These are phyloP conservation scores for Gobio occitaniae DNA, from an alignment of 2,797 vertebrate species.

Conservation along the genomic window DNA sequence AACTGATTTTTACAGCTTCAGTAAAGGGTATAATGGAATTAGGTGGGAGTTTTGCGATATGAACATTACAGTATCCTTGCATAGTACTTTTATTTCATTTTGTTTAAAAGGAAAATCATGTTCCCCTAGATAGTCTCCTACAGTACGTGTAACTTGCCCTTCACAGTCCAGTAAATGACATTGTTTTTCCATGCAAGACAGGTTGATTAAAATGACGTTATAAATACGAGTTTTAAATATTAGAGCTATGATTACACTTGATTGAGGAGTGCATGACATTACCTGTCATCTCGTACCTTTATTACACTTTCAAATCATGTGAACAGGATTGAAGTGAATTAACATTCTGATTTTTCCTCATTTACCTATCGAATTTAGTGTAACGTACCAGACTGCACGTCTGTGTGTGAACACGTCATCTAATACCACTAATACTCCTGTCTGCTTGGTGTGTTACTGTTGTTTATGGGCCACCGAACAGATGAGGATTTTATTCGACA, in stretches of 20 bases:
- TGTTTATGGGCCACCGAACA: slow-evolving; percentile 33
- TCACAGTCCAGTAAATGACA: slow-evolving; percentile 22
- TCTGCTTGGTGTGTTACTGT: slow-evolving; percentile 10
- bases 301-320: not conserved
- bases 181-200: slow-evolving; percentile 32
- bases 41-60: not conserved
- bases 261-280: not conserved
- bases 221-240: slow-evolving; percentile 3
- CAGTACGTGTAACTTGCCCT: not conserved
- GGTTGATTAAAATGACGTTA: slow-evolving; percentile 15
- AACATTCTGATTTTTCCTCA: not conserved
- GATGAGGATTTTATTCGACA: slow-evolving; percentile 32
- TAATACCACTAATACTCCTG: not conserved
- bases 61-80: not conserved
- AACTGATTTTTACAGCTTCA: not conserved
- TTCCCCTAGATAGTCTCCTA: not conserved
- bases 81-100: not conserved
- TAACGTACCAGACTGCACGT: not conserved
- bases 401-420: not conserved
- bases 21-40: not conserved
- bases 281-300: not conserved
- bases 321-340: slow-evolving; percentile 7
- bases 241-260: not conserved
- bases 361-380: not conserved
- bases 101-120: not conserved